Evolutionary conservation across 1,140 invertebrate genomes (phyloP), one percentile per base, ranked within the genome.

Genomic region (Apis dorsata): DNA sequence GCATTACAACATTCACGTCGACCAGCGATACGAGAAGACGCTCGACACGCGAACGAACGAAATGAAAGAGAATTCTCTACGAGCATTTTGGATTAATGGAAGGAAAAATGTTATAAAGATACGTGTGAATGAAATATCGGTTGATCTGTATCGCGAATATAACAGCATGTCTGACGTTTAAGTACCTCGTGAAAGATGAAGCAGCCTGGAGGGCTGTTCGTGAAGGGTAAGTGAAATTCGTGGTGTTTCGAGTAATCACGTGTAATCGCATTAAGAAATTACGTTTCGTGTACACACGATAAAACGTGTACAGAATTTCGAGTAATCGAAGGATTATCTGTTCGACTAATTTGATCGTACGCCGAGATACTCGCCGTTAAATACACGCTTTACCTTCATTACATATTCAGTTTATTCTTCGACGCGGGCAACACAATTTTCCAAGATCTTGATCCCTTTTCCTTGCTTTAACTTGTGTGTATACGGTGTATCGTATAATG

Each of bases 91-190:
- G 17, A 7, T 17, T n/a, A 11, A 17, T 17, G 55, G 11, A 19
- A 44, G 49, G 57, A 44, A 62, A 59, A 59, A 44, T 44, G 0
- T 4, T 44, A 44, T 4, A 44, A 44, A 44, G 4, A 44, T 44
- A 53, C 44, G 12, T 74, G 59, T 59, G 88, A 28, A n/a, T 21
- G 34, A 77, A 88, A 79, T 84, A 88, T 53, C 24, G 86, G 21
- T 85, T 83, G 44, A 4, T 44, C 53, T 76, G 24, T 90, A 87
- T 68, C 85, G 86, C 77, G 24, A 85, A 21, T 70, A 89, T 34
- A 34, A 85, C 86, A 19, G 88, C 81, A 62, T 68, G 88, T 44
- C 69, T 53, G 1, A 81, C 81, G n/a, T 68, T 83, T 12, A 90
- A 88, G 53, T 88, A 88, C 24, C 68, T 88, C 19, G 73, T 24